Percentiles rank a stretch among this genome's conserved stretches.
These are phyloP conservation scores for Orgyia antiqua DNA, from an alignment of 2,888 invertebrate genomes.

Conservation along the genomic window DNA sequence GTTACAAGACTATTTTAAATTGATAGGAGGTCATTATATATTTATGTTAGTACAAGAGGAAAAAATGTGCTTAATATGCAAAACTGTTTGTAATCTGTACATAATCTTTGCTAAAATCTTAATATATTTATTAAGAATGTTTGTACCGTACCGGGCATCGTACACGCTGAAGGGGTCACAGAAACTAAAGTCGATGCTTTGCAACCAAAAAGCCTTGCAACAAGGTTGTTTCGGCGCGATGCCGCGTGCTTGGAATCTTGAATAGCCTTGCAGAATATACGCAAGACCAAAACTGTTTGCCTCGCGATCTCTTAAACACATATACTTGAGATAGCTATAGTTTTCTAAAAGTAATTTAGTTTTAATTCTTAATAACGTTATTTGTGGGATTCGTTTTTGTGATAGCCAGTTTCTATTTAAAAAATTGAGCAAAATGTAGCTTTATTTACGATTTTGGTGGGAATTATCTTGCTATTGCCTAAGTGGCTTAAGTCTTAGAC, in stretches of 20 bases:
- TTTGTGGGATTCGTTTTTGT: no score
- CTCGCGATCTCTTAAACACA: slow-evolving; percentile 18
- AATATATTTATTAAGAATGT: slow-evolving; percentile 17
- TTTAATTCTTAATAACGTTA: no score
- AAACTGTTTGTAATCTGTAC: slow-evolving; percentile 10
- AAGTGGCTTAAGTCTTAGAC: no score
- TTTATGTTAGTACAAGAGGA: neutral
- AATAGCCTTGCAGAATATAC: slow-evolving; percentile 52
- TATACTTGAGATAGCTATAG: slow-evolving; percentile 10
- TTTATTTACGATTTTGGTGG: no score
- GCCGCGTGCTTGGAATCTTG: slow-evolving; percentile 55
- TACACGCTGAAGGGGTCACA: slow-evolving; percentile 22
- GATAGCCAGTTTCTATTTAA: no score
- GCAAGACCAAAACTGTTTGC: slow-evolving; percentile 19
- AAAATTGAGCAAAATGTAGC: no score
- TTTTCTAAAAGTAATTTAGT: slow-evolving; percentile 23
- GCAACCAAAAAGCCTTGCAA: slow-evolving; percentile 57
- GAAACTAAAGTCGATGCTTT: slow-evolving; percentile 36
- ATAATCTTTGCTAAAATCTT: slow-evolving; percentile 10
- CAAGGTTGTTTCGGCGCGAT: slow-evolving; percentile 60
- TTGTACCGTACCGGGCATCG: slow-evolving; percentile 15
- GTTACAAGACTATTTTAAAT: no score
- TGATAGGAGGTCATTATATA: no score
- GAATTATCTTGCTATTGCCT: no score
- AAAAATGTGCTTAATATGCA: neutral